A percentile compares a stretch with the other conserved stretches of the same genome.
phyloP scores from a whole-genome alignment of 2,888 invertebrate genomes.

The Drosophila borealis region DNA sequence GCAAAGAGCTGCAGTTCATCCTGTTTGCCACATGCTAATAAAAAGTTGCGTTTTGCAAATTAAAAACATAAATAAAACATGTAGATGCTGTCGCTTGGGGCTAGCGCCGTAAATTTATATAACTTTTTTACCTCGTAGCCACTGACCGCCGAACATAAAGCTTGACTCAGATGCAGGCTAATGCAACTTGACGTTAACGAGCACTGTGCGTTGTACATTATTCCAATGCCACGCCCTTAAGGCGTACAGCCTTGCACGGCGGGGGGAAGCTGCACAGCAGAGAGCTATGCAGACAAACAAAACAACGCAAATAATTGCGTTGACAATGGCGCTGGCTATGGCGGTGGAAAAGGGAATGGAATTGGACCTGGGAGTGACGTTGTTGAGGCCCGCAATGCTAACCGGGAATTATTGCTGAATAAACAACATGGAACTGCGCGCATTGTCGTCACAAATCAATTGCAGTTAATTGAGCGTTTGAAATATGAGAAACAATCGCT shows the following conservation, averaged over 20 bases:
- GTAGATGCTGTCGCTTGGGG: slow-evolving; percentile 22
- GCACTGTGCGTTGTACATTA: slow-evolving; percentile 28
- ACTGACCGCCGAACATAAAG: background rate
- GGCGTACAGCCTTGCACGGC: slow-evolving; percentile 1
- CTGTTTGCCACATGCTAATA: slow-evolving; percentile 26
- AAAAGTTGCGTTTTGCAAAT: slow-evolving; percentile 52
- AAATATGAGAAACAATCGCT: slow-evolving; percentile 4
- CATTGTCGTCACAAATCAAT: slow-evolving; percentile 68
- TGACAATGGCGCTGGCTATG: slow-evolving; percentile 16
- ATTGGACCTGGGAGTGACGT: slow-evolving; percentile 22
- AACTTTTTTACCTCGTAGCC: slow-evolving; percentile 14
- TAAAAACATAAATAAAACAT: slow-evolving; percentile 64
- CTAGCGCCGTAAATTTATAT: slow-evolving; percentile 44
- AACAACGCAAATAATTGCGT: slow-evolving; percentile 28
- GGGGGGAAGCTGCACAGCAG: background rate
- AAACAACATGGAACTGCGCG: slow-evolving; percentile 42
- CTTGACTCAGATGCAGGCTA: slow-evolving; percentile 16
- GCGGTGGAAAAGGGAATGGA: slow-evolving; percentile 17
- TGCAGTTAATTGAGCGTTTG: slow-evolving; percentile 43
- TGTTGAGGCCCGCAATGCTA: slow-evolving; percentile 12
- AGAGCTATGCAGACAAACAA: slow-evolving; percentile 36
- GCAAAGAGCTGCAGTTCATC: slow-evolving; percentile 23
- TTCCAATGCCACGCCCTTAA: slow-evolving; percentile 23
- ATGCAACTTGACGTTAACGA: slow-evolving; percentile 30
- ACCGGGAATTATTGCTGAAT: slow-evolving; percentile 34